Evolutionary conservation across 2,888 invertebrate genomes (phyloP), one percentile per base, ranked within the genome.

Genomic region (Eilema sororculum): DNA sequence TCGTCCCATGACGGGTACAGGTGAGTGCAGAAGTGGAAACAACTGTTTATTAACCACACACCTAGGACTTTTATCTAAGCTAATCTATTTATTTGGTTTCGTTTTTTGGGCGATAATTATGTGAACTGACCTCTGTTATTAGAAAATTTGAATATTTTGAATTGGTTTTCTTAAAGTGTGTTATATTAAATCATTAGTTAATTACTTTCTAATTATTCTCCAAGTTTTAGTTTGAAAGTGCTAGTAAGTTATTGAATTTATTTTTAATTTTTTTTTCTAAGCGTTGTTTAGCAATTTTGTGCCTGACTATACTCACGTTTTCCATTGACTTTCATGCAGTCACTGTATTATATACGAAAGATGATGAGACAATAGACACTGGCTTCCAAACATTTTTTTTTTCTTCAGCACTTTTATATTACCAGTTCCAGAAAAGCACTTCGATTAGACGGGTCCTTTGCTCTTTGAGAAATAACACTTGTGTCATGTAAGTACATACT

Each of bases 231-330:
- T 4, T 41, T 41, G 16, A 4, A 16, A 16, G 13, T 0, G 16
- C 4, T 16, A 41, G 0, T 41, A 20, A 46, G 46, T 46, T 20
- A 46, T 0, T 46, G 16, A 46, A 0, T 33, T 61, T 30, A 20
- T 33, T 2, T 6, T 0, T 24, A 0, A 9, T 2, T 2, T 6
- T 62, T 8, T 20, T 20, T 25, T 46, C 46, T 20, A n/a, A 58
- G 4, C n/a, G 16, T 25, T 20, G 3, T 9, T 60, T 6, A 78
- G 70, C n/a, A 69, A 6, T 84, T 87, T 30, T 87, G 66, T 67
- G 16, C 67, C 13, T 74, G 83, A 88, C 78, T 87, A 90, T 93
- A 93, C 92, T 92, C 94, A 94, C 94, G 94, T 92, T 93, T 94
- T 91, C 88, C 90, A 94, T 94, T 89, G 93, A 89, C 88, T 89